Conservation (phyloP, 2,888 invertebrate species). For the Cephus nigrinus region DNA sequence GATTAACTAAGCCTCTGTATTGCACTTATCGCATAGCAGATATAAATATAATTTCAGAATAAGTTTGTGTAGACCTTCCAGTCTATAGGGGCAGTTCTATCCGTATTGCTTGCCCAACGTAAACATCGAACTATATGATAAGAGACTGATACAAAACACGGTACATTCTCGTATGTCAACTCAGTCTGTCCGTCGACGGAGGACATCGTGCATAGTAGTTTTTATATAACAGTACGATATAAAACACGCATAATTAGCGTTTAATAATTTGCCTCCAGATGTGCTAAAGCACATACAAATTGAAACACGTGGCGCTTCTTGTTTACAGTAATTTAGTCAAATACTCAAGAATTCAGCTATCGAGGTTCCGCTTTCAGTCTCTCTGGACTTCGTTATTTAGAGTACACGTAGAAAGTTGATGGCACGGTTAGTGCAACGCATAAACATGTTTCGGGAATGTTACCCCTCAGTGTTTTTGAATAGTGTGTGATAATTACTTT, state of each 20-base stretch:
- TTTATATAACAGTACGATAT: slow-evolving; percentile 15
- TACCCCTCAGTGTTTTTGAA: neutral
- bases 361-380: neutral
- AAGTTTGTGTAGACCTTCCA: neutral
- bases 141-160: slow-evolving; percentile 39
- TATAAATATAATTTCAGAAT: neutral
- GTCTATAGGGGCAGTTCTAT: neutral
- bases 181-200: slow-evolving; percentile 43
- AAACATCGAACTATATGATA: slow-evolving; percentile 28
- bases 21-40: neutral
- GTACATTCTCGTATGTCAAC: slow-evolving; percentile 27
- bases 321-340: too few species aligned
- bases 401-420: neutral
- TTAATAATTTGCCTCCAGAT: neutral
- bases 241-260: slow-evolving; percentile 3
- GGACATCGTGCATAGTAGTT: slow-evolving; percentile 32
- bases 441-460: neutral
- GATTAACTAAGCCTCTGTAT: neutral
- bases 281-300: neutral
- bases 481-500: neutral
- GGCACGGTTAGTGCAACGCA: neutral
- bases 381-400: neutral
- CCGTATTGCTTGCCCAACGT: neutral
- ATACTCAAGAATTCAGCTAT: too few species aligned
- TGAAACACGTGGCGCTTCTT: neutral